Base-by-base conservation (phyloP, 2,888 invertebrate genomes). In the Ichneumoninae sp. region DNA sequence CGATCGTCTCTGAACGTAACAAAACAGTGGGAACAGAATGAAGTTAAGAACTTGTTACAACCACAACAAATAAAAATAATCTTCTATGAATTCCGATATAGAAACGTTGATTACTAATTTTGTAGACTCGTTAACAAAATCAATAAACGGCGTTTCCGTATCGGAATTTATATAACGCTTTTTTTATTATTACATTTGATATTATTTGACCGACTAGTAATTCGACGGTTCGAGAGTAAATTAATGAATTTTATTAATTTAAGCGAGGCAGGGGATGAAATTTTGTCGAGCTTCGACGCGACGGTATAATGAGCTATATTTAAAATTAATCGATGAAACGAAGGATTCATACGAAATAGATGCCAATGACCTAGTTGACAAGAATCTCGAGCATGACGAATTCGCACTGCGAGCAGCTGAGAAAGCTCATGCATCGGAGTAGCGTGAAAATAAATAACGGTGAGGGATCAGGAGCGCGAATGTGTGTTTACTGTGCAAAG, bases 401-500 rank as follows among this genome's bases (percentile, higher is more conserved):
- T 44, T 44, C 13, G 44, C 44, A 16, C 16, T 57, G 22, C 19
- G 8, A 6, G 33, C 16, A 33, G 4, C 16, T 33, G 33, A 13
- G 60, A 63, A 63, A 63, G 33, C n/a, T 63, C 16, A 13, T 33
- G 60, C 16, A n/a, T 30, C 33, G 30, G 30, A 6, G 30, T 63
- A 33, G 16, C 30, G 60, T 33, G 13, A 60, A 60, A 63, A 33
- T 13, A 63, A 63, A 63, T 63, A 63, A 63, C 60, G 60, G 33
- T n/a, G 16, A 30, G 33, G 33, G 30, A 63, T 63, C 22, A 33
- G 6, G 50, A 74, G 50, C 63, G 65, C 65, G 22, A 50, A 50
- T 65, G 19, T 65, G 63, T 47, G 63, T 69, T 69, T 69, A 50
- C 30, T 36, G 52, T 71, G 26, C 33, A 52, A 26, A 79, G 79